Percentiles rank a stretch among this genome's conserved stretches.
These are phyloP conservation scores for Arctopsyche grandis DNA, from an alignment of 1,140 invertebrate species.

Conservation along the genomic window DNA sequence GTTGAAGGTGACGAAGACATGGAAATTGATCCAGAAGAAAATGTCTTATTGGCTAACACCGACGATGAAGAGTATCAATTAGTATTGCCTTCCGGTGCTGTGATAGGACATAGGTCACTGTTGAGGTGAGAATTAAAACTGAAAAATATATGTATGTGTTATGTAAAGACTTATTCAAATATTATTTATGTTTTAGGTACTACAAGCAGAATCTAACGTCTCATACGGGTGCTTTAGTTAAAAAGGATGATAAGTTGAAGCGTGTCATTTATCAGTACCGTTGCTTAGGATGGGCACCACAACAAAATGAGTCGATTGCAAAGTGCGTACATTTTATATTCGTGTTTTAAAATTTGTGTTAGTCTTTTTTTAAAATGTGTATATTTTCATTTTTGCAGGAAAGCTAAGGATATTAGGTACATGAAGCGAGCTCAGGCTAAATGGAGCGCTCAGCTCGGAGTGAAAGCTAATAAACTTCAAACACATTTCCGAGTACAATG, in stretches of 20 bases:
- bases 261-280: slow-evolving; percentile 83
- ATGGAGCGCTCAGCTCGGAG: slow-evolving; percentile 78
- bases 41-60: slow-evolving; percentile 72
- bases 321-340: slow-evolving; percentile 60
- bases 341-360: neutral
- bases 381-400: slow-evolving; percentile 69
- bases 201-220: slow-evolving; percentile 82
- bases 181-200: slow-evolving; percentile 64
- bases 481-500: slow-evolving; percentile 84
- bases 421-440: slow-evolving; percentile 85
- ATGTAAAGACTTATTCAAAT: slow-evolving; percentile 41
- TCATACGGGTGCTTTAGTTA: slow-evolving; percentile 66
- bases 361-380: slow-evolving; percentile 13
- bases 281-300: slow-evolving; percentile 86
- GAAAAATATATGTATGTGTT: slow-evolving; percentile 40
- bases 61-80: slow-evolving; percentile 83
- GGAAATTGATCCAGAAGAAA: slow-evolving; percentile 72
- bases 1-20: slow-evolving; percentile 64
- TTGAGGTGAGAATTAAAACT: too few species aligned
- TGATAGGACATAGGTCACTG: slow-evolving; percentile 91
- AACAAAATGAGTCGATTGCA: slow-evolving; percentile 72
- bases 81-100: slow-evolving; percentile 87
- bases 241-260: slow-evolving; percentile 71
- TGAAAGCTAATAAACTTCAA: slow-evolving; percentile 89
- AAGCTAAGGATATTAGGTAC: slow-evolving; percentile 84